Conservation (phyloP, 2,797 vertebrate species). For the Coregonus ussuriensis region DNA sequence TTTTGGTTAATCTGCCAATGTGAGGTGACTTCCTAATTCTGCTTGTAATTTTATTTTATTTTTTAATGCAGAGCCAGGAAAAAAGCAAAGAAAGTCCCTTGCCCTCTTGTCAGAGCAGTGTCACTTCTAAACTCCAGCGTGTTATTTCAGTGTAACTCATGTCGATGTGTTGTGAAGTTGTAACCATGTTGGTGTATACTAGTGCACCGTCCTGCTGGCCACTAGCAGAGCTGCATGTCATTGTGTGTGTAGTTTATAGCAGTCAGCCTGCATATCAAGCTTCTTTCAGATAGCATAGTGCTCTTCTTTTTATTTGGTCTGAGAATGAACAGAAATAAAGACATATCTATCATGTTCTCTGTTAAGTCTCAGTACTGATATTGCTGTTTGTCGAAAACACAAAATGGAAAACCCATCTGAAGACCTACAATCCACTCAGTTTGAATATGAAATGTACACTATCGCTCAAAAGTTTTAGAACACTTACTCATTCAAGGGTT, state of each 20-base stretch:
- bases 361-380: no score
- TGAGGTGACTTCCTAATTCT: slow-evolving; percentile 49
- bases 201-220: slow-evolving; percentile 48
- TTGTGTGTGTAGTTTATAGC: slow-evolving; percentile 32
- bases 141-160: slow-evolving; percentile 38
- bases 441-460: no score
- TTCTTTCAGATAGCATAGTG: slow-evolving; percentile 51
- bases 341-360: slow-evolving; percentile 18
- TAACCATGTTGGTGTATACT: slow-evolving; percentile 52
- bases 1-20: neutral
- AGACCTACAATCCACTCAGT: no score
- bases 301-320: slow-evolving; percentile 54
- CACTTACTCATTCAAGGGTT: no score
- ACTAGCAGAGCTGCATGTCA: slow-evolving; percentile 76
- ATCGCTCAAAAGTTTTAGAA: no score
- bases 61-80: slow-evolving; percentile 23
- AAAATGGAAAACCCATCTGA: no score
- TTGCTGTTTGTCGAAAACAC: neutral
- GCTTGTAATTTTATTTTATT: slow-evolving; percentile 18
- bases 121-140: neutral
- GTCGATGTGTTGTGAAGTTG: slow-evolving; percentile 46
- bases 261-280: slow-evolving; percentile 57
- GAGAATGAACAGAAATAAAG: slow-evolving; percentile 84
- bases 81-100: slow-evolving; percentile 1
- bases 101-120: neutral